A percentile compares a stretch with the other conserved stretches of the same genome.
Conservation (phyloP, 2,113 vertebrate genomes). For the Anthoscopus minutus region DNA sequence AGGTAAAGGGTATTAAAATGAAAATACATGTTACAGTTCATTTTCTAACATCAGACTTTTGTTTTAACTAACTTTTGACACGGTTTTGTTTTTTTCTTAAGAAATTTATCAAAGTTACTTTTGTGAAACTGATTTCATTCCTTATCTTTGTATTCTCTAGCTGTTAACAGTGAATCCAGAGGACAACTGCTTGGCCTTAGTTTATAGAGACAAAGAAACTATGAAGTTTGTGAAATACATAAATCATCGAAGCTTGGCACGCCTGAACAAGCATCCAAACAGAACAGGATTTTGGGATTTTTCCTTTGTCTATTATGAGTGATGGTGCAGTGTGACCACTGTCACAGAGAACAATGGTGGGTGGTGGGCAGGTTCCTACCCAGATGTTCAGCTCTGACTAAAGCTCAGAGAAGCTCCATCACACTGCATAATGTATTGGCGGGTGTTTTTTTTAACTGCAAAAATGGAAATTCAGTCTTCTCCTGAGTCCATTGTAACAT, state of each 20-base stretch:
- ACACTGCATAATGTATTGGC: accelerated
- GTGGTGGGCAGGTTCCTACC: not conserved
- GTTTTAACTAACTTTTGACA: not conserved
- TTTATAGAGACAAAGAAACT: conserved; percentile 95
- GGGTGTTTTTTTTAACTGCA: not conserved
- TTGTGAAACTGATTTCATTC: not conserved
- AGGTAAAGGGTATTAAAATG: not conserved
- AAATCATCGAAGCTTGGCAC: conserved; percentile 78
- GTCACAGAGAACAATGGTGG: not conserved
- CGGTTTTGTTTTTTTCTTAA: accelerated
- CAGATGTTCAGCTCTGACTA: accelerated
- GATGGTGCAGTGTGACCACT: conserved; percentile 1
- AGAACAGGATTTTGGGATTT: conserved; percentile 84
- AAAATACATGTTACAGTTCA: not conserved
- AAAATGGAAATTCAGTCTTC: not conserved
- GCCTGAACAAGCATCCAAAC: conserved; percentile 29
- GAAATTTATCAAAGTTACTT: not conserved
- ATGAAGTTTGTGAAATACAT: conserved; percentile 94
- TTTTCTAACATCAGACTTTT: not conserved
- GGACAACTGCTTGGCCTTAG: conserved; percentile 88
- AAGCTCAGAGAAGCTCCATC: not conserved
- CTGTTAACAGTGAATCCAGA: conserved; percentile 90
- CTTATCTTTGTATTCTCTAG: conserved; percentile 62
- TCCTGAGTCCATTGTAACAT: not conserved
- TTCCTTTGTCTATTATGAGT: conserved; percentile 92